phyloP scores from a whole-genome alignment of 2,113 vertebrate species.

The Micromys minutus region DNA sequence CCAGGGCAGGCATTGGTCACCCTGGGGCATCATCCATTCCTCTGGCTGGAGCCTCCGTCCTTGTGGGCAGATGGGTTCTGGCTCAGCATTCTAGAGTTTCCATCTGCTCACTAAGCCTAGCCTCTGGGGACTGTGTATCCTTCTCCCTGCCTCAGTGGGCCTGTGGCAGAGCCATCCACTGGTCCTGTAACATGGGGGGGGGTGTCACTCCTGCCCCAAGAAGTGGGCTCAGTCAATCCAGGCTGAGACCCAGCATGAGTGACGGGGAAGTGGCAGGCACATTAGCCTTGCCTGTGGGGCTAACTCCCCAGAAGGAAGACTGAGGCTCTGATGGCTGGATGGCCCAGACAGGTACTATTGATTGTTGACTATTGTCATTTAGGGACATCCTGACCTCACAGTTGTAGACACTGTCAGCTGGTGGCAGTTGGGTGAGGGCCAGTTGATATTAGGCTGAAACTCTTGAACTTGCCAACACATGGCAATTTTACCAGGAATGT shows the following conservation, averaged over 20 bases:
- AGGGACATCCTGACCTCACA: background rate
- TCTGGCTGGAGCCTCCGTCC: background rate
- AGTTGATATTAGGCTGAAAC: rapidly evolving
- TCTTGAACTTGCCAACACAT: too few species aligned
- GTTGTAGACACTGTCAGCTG: rapidly evolving
- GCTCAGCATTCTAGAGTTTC: background rate
- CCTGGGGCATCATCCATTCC: background rate
- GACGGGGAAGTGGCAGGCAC: rapidly evolving
- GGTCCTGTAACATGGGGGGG: background rate
- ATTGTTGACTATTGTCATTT: rapidly evolving
- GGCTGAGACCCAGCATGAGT: background rate
- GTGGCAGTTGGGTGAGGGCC: background rate
- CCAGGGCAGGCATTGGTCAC: background rate
- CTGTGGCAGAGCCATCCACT: background rate
- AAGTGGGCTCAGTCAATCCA: background rate
- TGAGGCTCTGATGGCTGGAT: background rate
- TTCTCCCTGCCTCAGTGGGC: background rate
- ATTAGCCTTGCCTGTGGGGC: rapidly evolving
- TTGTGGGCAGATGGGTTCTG: background rate
- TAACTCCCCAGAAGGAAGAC: background rate
- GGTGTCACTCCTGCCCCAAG: background rate
- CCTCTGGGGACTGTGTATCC: background rate
- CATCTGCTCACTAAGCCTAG: background rate
- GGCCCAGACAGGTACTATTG: background rate
- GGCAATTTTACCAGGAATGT: background rate